Base-by-base conservation (phyloP, 1,140 invertebrate species). In the Lucilia cuprina region DNA sequence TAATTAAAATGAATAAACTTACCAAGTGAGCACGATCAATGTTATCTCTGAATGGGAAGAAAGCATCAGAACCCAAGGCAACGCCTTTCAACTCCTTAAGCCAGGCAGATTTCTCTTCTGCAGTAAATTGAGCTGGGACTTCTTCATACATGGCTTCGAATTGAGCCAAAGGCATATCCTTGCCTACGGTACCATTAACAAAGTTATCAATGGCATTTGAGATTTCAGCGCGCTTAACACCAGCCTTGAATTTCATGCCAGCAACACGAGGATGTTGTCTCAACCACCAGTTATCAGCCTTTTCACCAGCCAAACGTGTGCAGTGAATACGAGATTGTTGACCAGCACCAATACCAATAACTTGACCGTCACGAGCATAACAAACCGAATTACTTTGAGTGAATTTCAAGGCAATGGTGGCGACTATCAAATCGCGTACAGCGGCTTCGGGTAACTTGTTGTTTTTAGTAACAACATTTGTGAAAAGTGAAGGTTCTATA, bases 201-300 rank as follows among this genome's bases (percentile, higher is more conserved):
- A 96, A 99, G 91, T 98, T 97, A 90, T 99, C 98, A 88, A 99
- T 97, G 25, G 96, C 96, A 93, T 99, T 99, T 2, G 98, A 96
- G 82, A 96, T 97, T 91, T 99, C 96, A 7, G 98, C 97, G 87
- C 99, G 93, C 88, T 98, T 98, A 0, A 98, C 95, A 41, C 95
- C 95, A 86, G 95, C 94, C 88, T 96, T 97, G 92, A 99, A 99
- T 86, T 95, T 95, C 95, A 99, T 96, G 17, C 91, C 92, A 7
- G 94, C 92, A 5, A 99, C 97, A 86, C 94, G 94, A 19, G 98
- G 97, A 92, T 99, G 98, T 83, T 98, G 96, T 34, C 98, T 94
- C 85, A 99, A 91, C 98, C 98, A 99, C 98, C 98, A 99, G 92
- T 98, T 97, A 90, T 98, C 96, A n/a, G 97, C 97, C 92, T 99